These are phyloP conservation scores for Coregonus clupeaformis DNA, from an alignment of 2,113 vertebrate species.

Conservation along the genomic window DNA sequence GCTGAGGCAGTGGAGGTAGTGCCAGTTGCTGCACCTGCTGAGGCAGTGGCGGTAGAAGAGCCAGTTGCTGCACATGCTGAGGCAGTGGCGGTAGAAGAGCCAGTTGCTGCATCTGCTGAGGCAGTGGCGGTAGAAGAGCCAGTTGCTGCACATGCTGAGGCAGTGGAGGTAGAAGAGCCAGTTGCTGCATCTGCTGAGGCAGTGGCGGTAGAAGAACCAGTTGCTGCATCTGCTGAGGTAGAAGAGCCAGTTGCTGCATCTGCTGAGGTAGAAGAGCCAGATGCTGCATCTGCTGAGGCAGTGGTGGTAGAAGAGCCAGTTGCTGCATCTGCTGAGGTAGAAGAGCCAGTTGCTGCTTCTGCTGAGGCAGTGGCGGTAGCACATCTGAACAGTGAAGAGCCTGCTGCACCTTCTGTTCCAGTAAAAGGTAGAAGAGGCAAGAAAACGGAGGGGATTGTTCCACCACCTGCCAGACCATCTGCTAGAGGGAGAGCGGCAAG, in stretches of 20 bases:
- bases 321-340: too few species aligned
- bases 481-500: constrained; percentile 52
- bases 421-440: constrained; percentile 54
- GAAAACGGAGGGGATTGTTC: constrained; percentile 34
- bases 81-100: not conserved
- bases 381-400: constrained; percentile 3
- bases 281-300: not conserved
- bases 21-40: too few species aligned
- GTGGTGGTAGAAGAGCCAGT: not conserved
- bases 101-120: too few species aligned
- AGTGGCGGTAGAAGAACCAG: not conserved
- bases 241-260: not conserved
- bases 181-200: not conserved
- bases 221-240: too few species aligned
- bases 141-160: not conserved
- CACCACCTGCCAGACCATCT: constrained; percentile 33
- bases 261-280: too few species aligned
- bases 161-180: not conserved
- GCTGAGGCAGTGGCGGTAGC: not conserved
- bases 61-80: not conserved
- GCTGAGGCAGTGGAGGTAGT: not conserved
- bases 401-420: constrained; percentile 16
- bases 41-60: too few species aligned
- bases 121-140: not conserved
- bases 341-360: not conserved